Evolutionary conservation across 2,888 invertebrate genomes (phyloP), one percentile per base, ranked within the genome.

Genomic region (Leptopilina myrica): DNA sequence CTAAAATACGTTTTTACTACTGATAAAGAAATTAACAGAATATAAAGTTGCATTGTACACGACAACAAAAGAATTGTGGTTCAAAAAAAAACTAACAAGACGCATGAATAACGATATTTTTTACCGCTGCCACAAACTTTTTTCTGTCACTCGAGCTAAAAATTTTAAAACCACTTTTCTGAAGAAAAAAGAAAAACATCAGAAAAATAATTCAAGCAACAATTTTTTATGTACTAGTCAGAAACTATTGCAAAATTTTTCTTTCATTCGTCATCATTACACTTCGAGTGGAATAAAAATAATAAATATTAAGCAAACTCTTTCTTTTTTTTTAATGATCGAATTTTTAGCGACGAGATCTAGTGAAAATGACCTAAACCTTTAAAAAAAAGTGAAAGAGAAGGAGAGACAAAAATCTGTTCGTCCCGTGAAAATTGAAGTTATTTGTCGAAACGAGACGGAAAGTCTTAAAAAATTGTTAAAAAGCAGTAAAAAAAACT

Each of bases 41-140:
- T 33, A 33, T 33, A 33, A 33, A 33, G 33, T 33, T 33, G 33
- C 33, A 33, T 33, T 33, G 33, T 33, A 33, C 33, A 5, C 33
- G 33, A 33, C 33, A 33, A 33, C 33, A 33, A 33, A 33, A 33
- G 33, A 33, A 33, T 33, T 33, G 33, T 3, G 33, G 33, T 33
- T n/a, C 15, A 59, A 62, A 66, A 66, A 66, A 66, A 66, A 66
- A 66, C 14, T 43, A n/a, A 43, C 8, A 66, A 43, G 43, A n/a
- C 33, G 33, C 66, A 66, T 67, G 66, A 67, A 46, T 46, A 67
- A 46, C 66, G 66, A 67, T 43, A 66, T 66, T 15, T 66, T 66
- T 43, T 40, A 14, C 40, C 8, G 2, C 2, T n/a, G 6, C 59
- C 15, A 15, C 59, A 6, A 46, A 66, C 15, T 15, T 49, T 46